phyloP scores from a whole-genome alignment of 2,888 invertebrate genomes.

The Pristionchus mayeri region DNA sequence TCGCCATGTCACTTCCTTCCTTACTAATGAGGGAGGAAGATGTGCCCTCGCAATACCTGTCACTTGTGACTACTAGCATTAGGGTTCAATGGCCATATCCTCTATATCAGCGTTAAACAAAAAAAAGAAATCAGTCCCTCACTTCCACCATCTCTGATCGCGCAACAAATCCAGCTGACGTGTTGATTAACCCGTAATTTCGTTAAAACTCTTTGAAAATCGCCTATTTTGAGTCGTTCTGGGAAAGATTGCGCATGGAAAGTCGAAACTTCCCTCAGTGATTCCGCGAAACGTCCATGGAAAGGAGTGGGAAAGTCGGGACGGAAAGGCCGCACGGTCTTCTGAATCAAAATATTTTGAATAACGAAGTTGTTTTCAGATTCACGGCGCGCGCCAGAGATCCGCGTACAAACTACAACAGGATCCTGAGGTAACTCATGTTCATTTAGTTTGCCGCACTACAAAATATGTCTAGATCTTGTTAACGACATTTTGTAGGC shows the following conservation, averaged over 20 bases:
- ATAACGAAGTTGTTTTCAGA: background rate
- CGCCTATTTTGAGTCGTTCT: background rate
- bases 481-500: background rate
- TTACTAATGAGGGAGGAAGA: background rate
- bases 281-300: background rate
- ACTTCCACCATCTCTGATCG: background rate
- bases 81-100: background rate
- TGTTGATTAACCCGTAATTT: background rate
- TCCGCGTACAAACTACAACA: background rate
- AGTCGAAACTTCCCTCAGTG: background rate
- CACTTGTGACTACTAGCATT: too few relatives aligned
- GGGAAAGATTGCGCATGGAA: too few relatives aligned
- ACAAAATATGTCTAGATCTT: background rate
- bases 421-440: background rate
- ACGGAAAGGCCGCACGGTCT: background rate
- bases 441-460: background rate
- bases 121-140: background rate
- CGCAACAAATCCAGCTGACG: background rate
- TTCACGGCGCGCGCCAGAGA: background rate
- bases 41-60: background rate
- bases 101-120: background rate
- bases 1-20: background rate
- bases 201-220: background rate
- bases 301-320: background rate
- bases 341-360: background rate